Conservation (phyloP, 2,888 invertebrate genomes). For the Leucozona laternaria region DNA sequence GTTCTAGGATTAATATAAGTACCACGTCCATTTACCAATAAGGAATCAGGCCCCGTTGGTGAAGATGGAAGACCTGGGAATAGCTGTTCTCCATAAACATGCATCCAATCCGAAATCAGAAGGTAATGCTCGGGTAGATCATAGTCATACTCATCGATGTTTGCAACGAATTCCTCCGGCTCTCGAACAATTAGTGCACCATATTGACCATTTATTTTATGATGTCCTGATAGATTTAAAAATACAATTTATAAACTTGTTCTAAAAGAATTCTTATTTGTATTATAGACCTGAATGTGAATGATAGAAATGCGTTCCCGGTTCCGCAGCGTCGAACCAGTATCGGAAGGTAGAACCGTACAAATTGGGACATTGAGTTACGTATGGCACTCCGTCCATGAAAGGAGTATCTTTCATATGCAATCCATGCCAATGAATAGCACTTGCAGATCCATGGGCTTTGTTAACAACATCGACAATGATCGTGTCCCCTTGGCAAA, state of each 20-base stretch:
- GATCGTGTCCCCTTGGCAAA: constrained; percentile 91
- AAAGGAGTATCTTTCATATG: constrained; percentile 80
- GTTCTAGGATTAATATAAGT: constrained; percentile 73
- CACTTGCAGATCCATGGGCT: constrained; percentile 90
- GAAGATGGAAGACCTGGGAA: constrained; percentile 78
- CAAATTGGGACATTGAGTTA: constrained; percentile 82
- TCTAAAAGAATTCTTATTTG: neutral
- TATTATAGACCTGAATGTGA: constrained; percentile 85
- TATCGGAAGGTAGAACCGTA: constrained; percentile 89
- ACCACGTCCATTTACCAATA: constrained; percentile 81
- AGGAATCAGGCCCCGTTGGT: constrained; percentile 77
- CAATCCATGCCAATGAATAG: constrained; percentile 82
- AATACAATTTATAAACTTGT: neutral
- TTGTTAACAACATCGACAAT: constrained; percentile 92
- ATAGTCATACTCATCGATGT: constrained; percentile 87
- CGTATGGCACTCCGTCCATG: constrained; percentile 82
- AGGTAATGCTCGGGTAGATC: constrained; percentile 89
- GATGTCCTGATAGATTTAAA: constrained; percentile 85
- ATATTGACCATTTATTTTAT: constrained; percentile 91
- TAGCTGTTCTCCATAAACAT: constrained; percentile 84
- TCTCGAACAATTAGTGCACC: constrained; percentile 89
- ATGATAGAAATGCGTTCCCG: constrained; percentile 93
- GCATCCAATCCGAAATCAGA: constrained; percentile 91
- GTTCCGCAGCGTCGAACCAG: constrained; percentile 87
- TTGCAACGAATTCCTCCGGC: neutral